Conservation (phyloP, 1,140 invertebrate species). For the Chlorops oryzae region DNA sequence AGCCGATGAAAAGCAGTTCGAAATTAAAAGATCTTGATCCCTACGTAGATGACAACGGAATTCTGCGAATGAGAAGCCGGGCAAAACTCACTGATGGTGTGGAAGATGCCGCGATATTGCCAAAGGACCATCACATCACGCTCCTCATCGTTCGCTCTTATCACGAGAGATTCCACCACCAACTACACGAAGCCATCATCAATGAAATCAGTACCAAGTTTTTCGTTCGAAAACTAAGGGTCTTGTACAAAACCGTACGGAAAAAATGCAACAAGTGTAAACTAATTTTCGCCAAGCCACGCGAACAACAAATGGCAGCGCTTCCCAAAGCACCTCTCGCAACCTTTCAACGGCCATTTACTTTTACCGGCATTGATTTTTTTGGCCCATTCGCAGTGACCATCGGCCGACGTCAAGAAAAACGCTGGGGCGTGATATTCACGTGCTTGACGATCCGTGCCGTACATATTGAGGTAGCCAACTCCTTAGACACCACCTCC, state of each 20-base stretch:
- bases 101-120: too few species aligned
- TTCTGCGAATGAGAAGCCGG: too few species aligned
- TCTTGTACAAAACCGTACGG: not conserved
- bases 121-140: not conserved
- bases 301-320: constrained; percentile 1
- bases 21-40: too few species aligned
- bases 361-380: constrained; percentile 10
- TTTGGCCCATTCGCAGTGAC: constrained; percentile 17
- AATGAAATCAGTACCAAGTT: not conserved
- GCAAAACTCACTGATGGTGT: too few species aligned
- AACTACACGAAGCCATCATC: not conserved
- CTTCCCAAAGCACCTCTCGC: not conserved
- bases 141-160: constrained; percentile 1
- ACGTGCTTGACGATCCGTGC: constrained; percentile 21
- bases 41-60: too few species aligned
- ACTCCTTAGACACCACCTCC: constrained; percentile 12
- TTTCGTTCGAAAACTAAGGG: not conserved
- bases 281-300: not conserved
- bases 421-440: constrained; percentile 23
- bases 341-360: constrained; percentile 9
- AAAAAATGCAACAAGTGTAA: not conserved
- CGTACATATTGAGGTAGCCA: constrained; percentile 21
- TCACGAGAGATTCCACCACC: too few species aligned
- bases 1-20: too few species aligned
- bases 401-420: constrained; percentile 16